These are phyloP conservation scores for Sapajus apella DNA, from an alignment of 2,113 vertebrate genomes.

Conservation along the genomic window DNA sequence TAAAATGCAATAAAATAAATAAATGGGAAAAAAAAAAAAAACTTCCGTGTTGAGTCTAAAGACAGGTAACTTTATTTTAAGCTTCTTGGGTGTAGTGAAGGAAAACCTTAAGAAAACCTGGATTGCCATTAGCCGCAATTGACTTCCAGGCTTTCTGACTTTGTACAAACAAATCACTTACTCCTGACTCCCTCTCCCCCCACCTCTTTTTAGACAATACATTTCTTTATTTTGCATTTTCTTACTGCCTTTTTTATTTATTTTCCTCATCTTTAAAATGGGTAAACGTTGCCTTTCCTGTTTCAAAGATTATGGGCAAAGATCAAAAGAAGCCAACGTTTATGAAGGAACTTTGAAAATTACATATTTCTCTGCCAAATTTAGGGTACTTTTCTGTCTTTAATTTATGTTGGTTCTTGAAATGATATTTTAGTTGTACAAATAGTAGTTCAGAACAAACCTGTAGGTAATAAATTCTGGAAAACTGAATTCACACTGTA, in stretches of 20 bases:
- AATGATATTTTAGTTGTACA: neutral
- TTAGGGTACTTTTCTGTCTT: neutral
- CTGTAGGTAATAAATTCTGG: neutral
- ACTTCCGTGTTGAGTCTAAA: neutral
- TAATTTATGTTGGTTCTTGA: slow-evolving; percentile 1
- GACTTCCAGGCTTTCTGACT: neutral
- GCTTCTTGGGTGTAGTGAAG: neutral
- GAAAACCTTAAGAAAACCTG: neutral
- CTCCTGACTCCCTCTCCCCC: neutral
- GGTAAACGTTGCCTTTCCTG: neutral
- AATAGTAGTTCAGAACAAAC: neutral
- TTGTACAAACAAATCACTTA: neutral
- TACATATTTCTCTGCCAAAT: neutral
- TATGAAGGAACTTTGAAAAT: neutral
- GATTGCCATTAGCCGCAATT: neutral
- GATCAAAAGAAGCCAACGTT: neutral
- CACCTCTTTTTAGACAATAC: too few species aligned
- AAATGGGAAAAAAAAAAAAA: too few species aligned
- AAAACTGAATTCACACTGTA: neutral
- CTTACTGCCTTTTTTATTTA: too few species aligned
- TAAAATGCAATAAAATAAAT: too few species aligned
- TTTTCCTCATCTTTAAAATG: neutral
- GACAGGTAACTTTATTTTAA: neutral
- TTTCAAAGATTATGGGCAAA: neutral
- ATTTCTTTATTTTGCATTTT: too few species aligned